Conservation (phyloP, 2,797 vertebrate genomes). For the Podargus strigoides region DNA sequence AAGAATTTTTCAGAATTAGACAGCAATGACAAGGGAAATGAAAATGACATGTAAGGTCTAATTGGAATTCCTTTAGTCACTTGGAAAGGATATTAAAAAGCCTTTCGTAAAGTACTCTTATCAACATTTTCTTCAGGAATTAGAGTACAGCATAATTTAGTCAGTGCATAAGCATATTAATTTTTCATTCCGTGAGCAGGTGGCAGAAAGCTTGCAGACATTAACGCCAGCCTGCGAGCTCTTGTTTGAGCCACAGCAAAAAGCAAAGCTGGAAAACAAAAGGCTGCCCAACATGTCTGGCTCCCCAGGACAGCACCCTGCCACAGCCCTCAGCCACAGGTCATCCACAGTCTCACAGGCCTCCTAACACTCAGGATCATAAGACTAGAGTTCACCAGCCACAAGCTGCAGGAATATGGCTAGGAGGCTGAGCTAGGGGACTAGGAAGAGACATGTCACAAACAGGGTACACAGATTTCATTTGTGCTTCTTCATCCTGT, state of each 20-base stretch:
- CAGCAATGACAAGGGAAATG: conserved; percentile 24
- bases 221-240: neutral
- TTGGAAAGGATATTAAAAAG: conserved; percentile 53
- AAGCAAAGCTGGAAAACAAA: neutral
- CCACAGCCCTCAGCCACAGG: neutral
- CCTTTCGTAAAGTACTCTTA: conserved; percentile 34
- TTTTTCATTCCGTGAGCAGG: conserved; percentile 18
- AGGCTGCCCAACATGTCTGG: neutral
- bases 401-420: neutral
- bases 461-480: neutral
- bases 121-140: conserved; percentile 58
- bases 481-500: neutral
- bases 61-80: conserved; percentile 52
- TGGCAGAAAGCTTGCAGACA: neutral
- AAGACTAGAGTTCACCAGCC: neutral
- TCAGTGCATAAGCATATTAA: conserved; percentile 34
- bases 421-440: neutral
- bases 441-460: accelerated
- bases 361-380: neutral
- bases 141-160: conserved; percentile 52
- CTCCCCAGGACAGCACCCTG: neutral
- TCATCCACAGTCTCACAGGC: neutral
- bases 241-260: neutral
- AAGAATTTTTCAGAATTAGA: conserved; percentile 47
- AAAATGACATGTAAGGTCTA: conserved; percentile 43